Conservation (phyloP, 2,797 vertebrate species). For the Sebastes baramenuke region DNA sequence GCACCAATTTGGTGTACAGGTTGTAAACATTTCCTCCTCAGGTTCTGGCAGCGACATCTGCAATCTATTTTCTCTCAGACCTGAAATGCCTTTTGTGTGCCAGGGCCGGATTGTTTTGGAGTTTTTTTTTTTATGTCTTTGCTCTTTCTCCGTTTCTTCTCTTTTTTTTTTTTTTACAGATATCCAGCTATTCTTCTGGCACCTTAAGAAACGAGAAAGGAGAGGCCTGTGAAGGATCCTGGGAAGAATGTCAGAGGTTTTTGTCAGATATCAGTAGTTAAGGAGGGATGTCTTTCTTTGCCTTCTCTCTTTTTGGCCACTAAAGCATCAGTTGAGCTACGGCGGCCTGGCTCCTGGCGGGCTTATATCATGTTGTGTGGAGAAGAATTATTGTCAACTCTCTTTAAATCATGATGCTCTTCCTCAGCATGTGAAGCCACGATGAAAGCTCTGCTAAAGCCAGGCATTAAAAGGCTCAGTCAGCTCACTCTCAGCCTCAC, state of each 20-base stretch:
- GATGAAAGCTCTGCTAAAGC: conserved; percentile 36
- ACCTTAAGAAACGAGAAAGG: conserved; percentile 23
- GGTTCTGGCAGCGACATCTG: conserved; percentile 68
- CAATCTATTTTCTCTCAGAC: conserved; percentile 65
- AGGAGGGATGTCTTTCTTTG: conserved; percentile 24
- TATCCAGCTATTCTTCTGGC: conserved; percentile 40
- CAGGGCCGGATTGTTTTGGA: conserved; percentile 45
- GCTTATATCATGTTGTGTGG: conserved; percentile 4
- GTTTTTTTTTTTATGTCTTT: conserved; percentile 1
- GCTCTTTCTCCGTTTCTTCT: conserved; percentile 22
- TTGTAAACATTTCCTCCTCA: conserved; percentile 71
- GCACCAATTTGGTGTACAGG: conserved; percentile 50
- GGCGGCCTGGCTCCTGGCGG: conserved; percentile 27
- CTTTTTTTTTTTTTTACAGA: conserved; percentile 12
- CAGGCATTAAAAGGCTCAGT: conserved; percentile 29
- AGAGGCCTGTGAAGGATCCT: conserved; percentile 39
- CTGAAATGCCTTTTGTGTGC: conserved; percentile 67
- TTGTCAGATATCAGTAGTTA: conserved; percentile 35
- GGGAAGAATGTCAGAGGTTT: conserved; percentile 33
- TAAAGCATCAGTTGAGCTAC: conserved; percentile 31
- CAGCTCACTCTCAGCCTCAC: conserved; percentile 1
- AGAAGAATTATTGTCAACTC: conserved; percentile 20
- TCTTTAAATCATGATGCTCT: conserved; percentile 44
- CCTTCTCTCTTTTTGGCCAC: conserved; percentile 21
- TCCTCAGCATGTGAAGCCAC: conserved; percentile 18